Evolutionary conservation across 2,888 invertebrate species (phyloP).

Genomic region (Caenorhabditis angaria): DNA sequence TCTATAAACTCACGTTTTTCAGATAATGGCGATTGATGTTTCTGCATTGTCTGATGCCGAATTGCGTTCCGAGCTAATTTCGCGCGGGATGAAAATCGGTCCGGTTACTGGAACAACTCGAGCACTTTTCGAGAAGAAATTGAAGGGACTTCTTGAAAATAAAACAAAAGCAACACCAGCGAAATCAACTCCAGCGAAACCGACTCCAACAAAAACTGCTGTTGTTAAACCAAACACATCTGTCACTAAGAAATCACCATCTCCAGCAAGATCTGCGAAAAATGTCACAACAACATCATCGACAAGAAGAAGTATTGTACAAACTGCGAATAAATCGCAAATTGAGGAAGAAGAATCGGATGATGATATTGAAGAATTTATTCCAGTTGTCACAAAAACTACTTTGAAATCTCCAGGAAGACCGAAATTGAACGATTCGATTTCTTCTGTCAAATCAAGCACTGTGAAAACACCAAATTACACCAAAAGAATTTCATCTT

Average conservation of each 20-base stretch:
- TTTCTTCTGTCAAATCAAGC: slow-evolving; percentile 9
- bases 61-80: slow-evolving; percentile 51
- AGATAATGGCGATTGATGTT: slow-evolving; percentile 37
- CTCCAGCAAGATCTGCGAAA: slow-evolving; percentile 9
- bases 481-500: slow-evolving; percentile 10
- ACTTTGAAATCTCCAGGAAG: slow-evolving; percentile 7
- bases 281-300: background rate
- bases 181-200: slow-evolving; percentile 12
- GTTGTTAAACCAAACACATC: slow-evolving; percentile 11
- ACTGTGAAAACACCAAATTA: background rate
- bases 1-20: no score
- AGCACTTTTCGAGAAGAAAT: slow-evolving; percentile 60
- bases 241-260: slow-evolving; percentile 16
- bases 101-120: slow-evolving; percentile 63
- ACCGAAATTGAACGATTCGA: background rate
- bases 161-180: slow-evolving; percentile 16
- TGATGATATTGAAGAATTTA: slow-evolving; percentile 16
- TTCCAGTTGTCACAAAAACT: slow-evolving; percentile 2
- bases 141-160: slow-evolving; percentile 29
- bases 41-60: slow-evolving; percentile 55
- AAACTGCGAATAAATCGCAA: slow-evolving; percentile 27
- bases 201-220: background rate
- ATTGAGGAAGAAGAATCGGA: slow-evolving; percentile 30
- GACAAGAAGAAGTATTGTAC: slow-evolving; percentile 14
- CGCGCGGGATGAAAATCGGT: slow-evolving; percentile 48